Base-by-base conservation (phyloP, 2,888 invertebrate genomes). In the Chironomus riparius region DNA sequence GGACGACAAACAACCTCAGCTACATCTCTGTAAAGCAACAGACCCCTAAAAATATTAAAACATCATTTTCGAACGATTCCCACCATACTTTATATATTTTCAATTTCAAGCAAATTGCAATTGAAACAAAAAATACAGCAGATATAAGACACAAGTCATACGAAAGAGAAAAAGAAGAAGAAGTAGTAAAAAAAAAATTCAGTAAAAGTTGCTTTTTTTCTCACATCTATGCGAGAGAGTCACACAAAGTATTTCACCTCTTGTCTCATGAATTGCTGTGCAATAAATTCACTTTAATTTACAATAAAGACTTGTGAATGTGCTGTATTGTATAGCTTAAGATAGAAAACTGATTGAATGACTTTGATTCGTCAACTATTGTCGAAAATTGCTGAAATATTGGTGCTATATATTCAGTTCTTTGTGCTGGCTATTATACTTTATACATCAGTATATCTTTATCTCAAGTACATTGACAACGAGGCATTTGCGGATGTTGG, bases 191-290 rank as follows among this genome's bases (percentile, higher is more conserved):
- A 38, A 72, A 72, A 73, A 73, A 73, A 10, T 62, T 73, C 73
- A 73, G 73, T 73, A 73, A 73, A 73, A 73, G 73, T 73, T 73
- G 65, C 62, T 65, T 72, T 56, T 61, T 62, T 38, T 38, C 38
- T 38, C 13, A 24, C 22, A 47, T 28, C 22, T 4, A 47, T n/a
- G 21, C 22, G n/a, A 56, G 18, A 10, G 24, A 65, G n/a, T n/a
- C n/a, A n/a, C n/a, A n/a, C n/a, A n/a, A 22, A 62, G 13, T 21
- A 7, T 47, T 48, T 62, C 21, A 10, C 28, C 18, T 21, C 72
- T 61, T 72, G 38, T 38, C 38, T 38, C 38, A 10, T 38, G 38
- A n/a, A 38, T 38, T 21, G 22, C 13, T 18, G n/a, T 65, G 65
- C 72, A 72, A 72, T 62, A 72, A 72, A 72, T 72, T 38, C 38